A percentile compares a stretch with the other conserved stretches of the same genome.
phyloP scores from a whole-genome alignment of 2,113 vertebrate genomes.

The Syrmaticus mikado region DNA sequence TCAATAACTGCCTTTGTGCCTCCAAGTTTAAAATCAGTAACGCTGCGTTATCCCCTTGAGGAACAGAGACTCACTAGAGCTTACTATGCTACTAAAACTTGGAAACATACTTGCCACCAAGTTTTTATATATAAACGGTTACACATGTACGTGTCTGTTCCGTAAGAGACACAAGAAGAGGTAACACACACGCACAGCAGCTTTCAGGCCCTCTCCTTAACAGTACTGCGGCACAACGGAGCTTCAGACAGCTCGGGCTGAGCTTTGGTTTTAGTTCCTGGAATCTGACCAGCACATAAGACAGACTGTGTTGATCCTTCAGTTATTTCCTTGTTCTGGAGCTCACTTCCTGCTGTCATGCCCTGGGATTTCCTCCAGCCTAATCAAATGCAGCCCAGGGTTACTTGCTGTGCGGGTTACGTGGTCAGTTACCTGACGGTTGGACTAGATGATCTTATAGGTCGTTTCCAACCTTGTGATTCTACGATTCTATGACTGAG shows the following conservation, averaged over 20 bases:
- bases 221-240: neutral
- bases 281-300: neutral
- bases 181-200: neutral
- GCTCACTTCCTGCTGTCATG: neutral
- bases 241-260: too few relatives aligned
- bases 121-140: neutral
- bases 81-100: neutral
- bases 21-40: neutral
- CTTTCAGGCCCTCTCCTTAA: neutral
- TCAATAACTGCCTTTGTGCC: neutral
- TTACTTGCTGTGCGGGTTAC: neutral
- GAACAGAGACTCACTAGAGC: neutral
- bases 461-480: too few relatives aligned
- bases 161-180: neutral
- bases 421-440: neutral
- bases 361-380: slow-evolving; percentile 34
- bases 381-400: slow-evolving; percentile 20
- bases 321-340: slow-evolving; percentile 40
- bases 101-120: neutral
- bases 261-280: slow-evolving; percentile 22
- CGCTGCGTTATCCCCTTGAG: neutral
- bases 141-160: fast-evolving
- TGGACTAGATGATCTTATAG: too few relatives aligned
- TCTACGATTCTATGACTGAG: neutral
- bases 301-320: neutral